phyloP scores from a whole-genome alignment of 2,888 invertebrate species.

The Cheiracanthium punctorium region DNA sequence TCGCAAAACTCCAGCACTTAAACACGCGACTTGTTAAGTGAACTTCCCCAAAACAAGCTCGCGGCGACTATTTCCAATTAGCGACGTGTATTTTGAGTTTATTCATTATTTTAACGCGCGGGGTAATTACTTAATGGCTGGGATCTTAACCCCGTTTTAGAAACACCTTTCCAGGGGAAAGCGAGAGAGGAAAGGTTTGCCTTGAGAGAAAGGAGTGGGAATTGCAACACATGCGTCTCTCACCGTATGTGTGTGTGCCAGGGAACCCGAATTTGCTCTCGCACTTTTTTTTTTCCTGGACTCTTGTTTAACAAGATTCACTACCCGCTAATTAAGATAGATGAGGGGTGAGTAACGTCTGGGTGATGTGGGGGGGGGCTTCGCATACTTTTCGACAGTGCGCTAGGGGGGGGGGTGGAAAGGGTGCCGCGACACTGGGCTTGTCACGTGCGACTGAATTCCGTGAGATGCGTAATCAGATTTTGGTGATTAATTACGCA shows the following conservation, averaged over 20 bases:
- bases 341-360: conserved; percentile 35
- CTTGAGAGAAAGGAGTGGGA: background rate
- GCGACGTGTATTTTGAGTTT: conserved; percentile 43
- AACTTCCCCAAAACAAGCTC: background rate
- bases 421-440: conserved; percentile 19
- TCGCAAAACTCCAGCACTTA: background rate
- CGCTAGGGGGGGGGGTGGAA: no score
- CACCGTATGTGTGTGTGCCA: background rate
- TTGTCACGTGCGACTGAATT: conserved; percentile 43
- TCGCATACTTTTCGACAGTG: no score
- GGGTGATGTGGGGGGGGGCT: background rate
- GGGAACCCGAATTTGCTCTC: background rate
- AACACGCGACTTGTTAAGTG: background rate
- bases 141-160: conserved; percentile 38
- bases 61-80: conserved; percentile 37
- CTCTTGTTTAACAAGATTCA: conserved; percentile 21
- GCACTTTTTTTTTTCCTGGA: background rate
- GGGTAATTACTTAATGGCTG: conserved; percentile 63
- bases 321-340: conserved; percentile 57
- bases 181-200: no score
- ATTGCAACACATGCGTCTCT: background rate
- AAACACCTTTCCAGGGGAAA: background rate
- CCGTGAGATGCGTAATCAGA: conserved; percentile 41
- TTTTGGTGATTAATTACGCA: conserved; percentile 52
- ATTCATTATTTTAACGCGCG: conserved; percentile 64